These are phyloP conservation scores for Papilio dardanus DNA, from an alignment of 1,140 invertebrate species.

Conservation along the genomic window DNA sequence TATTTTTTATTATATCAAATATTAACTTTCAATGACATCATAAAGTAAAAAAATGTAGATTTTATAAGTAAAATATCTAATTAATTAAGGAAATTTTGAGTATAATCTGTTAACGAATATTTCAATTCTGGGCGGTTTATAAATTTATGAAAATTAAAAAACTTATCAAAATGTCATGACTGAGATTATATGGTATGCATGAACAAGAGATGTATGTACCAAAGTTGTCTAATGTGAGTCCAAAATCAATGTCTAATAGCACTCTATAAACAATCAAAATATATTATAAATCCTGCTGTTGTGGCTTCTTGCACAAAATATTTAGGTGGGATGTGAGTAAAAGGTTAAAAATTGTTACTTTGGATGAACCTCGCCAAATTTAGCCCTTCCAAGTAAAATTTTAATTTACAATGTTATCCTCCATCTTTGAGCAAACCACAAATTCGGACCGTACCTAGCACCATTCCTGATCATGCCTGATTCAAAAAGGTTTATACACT, in stretches of 20 bases:
- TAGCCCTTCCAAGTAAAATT: not conserved
- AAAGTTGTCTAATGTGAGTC: not conserved
- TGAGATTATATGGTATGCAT: not conserved
- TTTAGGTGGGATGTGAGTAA: not conserved
- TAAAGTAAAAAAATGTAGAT: not conserved
- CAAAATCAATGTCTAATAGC: not conserved
- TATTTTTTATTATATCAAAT: not conserved
- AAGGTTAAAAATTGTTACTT: not conserved
- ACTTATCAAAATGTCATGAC: not conserved
- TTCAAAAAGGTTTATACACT: constrained; percentile 2
- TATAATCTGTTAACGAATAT: not conserved
- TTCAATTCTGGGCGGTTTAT: not conserved
- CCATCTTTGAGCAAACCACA: constrained; percentile 15
- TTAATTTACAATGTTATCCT: not conserved
- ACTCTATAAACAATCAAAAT: not conserved
- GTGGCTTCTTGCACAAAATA: not conserved
- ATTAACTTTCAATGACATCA: not conserved
- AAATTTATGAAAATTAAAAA: not conserved
- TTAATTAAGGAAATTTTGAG: not conserved
- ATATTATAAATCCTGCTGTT: not conserved
- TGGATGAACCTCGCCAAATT: not conserved
- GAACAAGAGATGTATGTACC: not conserved
- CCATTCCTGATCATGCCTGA: not conserved
- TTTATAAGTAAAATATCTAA: not conserved
- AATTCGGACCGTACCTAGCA: constrained; percentile 10